phyloP scores from a whole-genome alignment of 2,113 vertebrate species.

The Neogale vison region DNA sequence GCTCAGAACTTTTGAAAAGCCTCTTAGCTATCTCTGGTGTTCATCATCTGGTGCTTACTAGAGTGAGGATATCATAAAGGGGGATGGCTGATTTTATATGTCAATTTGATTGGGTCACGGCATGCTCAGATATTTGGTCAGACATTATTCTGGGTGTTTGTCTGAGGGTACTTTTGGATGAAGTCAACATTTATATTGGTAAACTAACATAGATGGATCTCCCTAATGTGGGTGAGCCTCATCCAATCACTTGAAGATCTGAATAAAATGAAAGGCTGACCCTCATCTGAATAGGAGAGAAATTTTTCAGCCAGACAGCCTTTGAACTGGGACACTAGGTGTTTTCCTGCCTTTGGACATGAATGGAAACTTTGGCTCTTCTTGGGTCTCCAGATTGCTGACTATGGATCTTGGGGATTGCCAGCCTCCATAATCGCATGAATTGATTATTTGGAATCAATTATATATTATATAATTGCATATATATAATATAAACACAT shows the following conservation, averaged over 20 bases:
- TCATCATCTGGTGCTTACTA: neutral
- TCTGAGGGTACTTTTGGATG: neutral
- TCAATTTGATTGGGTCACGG: neutral
- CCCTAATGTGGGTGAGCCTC: neutral
- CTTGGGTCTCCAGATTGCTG: neutral
- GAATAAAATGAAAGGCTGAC: neutral
- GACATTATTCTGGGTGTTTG: neutral
- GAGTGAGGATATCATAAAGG: neutral
- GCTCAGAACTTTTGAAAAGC: neutral
- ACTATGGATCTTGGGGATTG: neutral
- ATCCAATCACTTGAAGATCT: neutral
- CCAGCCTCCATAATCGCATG: neutral
- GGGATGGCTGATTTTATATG: neutral
- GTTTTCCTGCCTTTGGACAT: neutral
- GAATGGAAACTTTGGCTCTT: neutral
- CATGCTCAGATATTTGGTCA: neutral
- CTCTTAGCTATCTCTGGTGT: neutral
- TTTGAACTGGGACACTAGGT: neutral
- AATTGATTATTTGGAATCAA: neutral
- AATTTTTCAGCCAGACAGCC: neutral
- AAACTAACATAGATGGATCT: neutral
- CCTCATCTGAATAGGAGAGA: neutral
- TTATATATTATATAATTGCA: neutral
- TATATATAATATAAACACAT: neutral
- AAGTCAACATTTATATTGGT: neutral